Evolutionary conservation across 2,797 vertebrate genomes (phyloP), one percentile per base, ranked within the genome.

Genomic region (Neomorphus geoffroyi): DNA sequence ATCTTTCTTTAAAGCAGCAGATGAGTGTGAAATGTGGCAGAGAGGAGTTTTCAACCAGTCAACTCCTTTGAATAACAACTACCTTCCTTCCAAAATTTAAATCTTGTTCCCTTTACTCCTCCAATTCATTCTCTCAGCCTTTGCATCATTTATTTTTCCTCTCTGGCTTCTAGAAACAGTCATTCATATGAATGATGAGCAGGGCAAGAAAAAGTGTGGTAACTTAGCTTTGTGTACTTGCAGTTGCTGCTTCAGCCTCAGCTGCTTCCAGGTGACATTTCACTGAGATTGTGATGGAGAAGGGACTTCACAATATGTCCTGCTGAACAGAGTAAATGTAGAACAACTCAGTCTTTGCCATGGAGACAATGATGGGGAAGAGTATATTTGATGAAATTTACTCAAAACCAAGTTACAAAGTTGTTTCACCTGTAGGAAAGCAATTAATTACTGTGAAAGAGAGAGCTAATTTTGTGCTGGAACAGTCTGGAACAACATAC

Each of bases 1-100:
- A 50, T 70, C 53, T 92, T 92, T 71, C 72, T 96, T 86, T 90
- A 94, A 91, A 92, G 70, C 43, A 60, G 46, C 23, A 84, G 61
- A 88, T 70, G 45, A 74, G 7, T 33, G 30, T 45, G 46, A 95
- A 94, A 93, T 88, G 65, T 90, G 81, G 43, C 75, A 93, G 69
- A 92, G 37, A 75, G 3, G 1, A 86, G 57, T 74, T 85, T 92
- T 87, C 71, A 90, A 33, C 57, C 39, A 93, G 46, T 81, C 53
- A 69, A 7, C 21, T 91, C 48, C 79, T 86, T 51, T 83, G 89
- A 95, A 75, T 90, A 90, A 91, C 51, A 92, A 21, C 66, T n/a
- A 53, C 32, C 41, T 91, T 62, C 56, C n/a, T 88, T 92, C 43
- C 82, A 91, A 91, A 79, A 73, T 79, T 45, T 91, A 88, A 79